Base-by-base conservation (phyloP, 2,797 vertebrate species). In the Bovichtus diacanthus region DNA sequence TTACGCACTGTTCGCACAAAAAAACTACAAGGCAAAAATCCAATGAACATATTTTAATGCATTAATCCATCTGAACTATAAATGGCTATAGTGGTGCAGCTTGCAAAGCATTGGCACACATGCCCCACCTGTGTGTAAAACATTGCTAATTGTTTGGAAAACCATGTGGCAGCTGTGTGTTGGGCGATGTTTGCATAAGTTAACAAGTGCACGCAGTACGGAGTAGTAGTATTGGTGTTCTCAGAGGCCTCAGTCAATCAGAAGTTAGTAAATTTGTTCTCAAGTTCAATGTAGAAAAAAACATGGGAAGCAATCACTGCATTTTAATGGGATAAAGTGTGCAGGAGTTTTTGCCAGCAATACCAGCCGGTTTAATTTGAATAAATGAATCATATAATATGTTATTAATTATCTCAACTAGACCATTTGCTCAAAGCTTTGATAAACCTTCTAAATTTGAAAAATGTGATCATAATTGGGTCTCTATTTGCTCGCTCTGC, bases 61-160 rank as follows among this genome's bases (percentile, higher is more conserved):
- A 56, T 16, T 6, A 38, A 71, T 62, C 39, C 31, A 25, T 13
- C 18, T 29, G 16, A 50, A 47, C 18, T 31, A 2, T 25, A 43
- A 38, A 29, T 2, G 58, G 41, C 6, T 38, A 29, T 43, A 60
- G 49, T 61, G 56, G 10, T 27, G 43, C 62, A 83, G 50, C 46
- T 63, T 64, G 62, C 9, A 50, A 47, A 70, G 58, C 11, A 70
- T 12, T 61, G 11, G 11, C 25, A 74, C 12, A 59, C 18, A 53
- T 34, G 10, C 10, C 36, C 36, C 65, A 70, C 65, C 65, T 70
- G 60, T 12, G 21, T 39, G 12, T 39, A 38, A 12, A 39, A 50
- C 23, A 64, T 50, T 36, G 38, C 9, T 47, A 27, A 70, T 53
- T 27, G 44, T 59, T 36, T 56, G 50, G 21, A 72, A 70, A 61